A percentile compares a stretch with the other conserved stretches of the same genome.
Conservation (phyloP, 2,113 vertebrate genomes). For the Alligator mississippiensis region DNA sequence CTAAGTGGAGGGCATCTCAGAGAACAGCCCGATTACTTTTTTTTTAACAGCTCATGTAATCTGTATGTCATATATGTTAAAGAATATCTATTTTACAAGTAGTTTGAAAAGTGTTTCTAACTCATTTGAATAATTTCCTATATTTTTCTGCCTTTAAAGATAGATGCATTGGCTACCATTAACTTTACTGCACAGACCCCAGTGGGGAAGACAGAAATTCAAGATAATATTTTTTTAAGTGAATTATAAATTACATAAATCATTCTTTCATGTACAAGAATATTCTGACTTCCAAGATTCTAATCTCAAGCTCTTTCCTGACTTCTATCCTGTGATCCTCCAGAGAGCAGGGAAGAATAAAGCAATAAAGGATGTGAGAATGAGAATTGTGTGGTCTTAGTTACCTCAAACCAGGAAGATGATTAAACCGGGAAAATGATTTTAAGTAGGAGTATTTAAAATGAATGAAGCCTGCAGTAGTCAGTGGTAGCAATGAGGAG, state of each 20-base stretch:
- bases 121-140: neutral
- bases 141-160: neutral
- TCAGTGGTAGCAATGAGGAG: neutral
- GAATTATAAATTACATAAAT: neutral
- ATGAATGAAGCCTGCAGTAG: neutral
- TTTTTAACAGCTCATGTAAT: neutral
- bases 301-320: neutral
- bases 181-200: neutral
- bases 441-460: neutral
- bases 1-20: too few species aligned
- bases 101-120: neutral
- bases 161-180: slow-evolving; percentile 3
- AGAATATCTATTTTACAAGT: neutral
- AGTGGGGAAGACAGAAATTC: neutral
- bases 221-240: slow-evolving; percentile 18
- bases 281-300: neutral
- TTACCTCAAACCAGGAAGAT: neutral
- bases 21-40: too few species aligned
- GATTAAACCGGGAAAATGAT: neutral
- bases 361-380: neutral
- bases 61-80: neutral
- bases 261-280: neutral
- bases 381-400: too few species aligned
- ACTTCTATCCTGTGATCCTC: too few species aligned
- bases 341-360: neutral